These are phyloP conservation scores for Acholoe squamosa DNA, from an alignment of 2,888 invertebrate species.

Conservation along the genomic window DNA sequence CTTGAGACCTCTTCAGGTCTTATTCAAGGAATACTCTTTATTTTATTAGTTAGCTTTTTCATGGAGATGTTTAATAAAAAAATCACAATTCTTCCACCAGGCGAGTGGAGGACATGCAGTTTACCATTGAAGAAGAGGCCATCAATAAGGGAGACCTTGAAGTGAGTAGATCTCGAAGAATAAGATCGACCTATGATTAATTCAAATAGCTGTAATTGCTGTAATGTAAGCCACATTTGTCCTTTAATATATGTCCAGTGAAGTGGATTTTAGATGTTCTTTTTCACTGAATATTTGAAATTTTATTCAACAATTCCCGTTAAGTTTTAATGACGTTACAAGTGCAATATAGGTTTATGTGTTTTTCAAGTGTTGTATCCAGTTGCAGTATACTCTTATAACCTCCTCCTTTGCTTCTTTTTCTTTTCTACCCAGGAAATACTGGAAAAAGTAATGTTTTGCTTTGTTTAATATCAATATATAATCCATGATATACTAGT, in stretches of 20 bases:
- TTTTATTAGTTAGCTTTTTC: no score
- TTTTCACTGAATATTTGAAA: no score
- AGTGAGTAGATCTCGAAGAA: conserved; percentile 85
- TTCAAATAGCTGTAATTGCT: no score
- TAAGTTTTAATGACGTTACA: neutral
- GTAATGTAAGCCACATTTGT: no score
- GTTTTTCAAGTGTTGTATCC: neutral
- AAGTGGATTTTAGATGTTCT: no score
- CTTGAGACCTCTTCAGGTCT: no score
- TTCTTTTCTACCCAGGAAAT: conserved; percentile 54
- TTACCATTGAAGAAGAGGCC: conserved; percentile 94
- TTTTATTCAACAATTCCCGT: no score
- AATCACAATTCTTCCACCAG: conserved; percentile 72
- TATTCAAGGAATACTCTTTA: no score
- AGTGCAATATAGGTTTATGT: neutral
- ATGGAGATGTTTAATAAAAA: no score
- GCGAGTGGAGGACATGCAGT: conserved; percentile 92
- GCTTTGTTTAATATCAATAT: neutral
- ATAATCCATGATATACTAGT: no score
- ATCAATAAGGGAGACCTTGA: conserved; percentile 94
- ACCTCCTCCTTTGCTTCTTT: neutral
- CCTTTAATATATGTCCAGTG: no score
- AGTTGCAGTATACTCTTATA: neutral
- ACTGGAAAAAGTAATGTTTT: conserved; percentile 54
- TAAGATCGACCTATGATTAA: neutral